Evolutionary conservation across 1,140 invertebrate genomes (phyloP), one percentile per base, ranked within the genome.

Genomic region (Musca domestica): DNA sequence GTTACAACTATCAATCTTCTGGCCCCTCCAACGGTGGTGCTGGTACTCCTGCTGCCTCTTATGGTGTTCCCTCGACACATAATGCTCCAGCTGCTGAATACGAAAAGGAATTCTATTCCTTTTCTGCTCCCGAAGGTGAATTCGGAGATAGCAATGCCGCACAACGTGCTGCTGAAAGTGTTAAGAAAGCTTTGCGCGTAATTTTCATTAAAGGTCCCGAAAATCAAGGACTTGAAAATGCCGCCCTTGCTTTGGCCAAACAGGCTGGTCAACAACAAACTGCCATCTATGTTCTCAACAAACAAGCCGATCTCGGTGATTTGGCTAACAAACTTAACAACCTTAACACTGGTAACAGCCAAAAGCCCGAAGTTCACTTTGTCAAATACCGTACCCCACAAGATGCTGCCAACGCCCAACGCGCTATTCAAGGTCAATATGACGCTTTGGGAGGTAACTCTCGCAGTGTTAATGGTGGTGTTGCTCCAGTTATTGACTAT

Each of bases 1-100:
- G 77, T 66, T 80, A 80, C 71, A 80, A 80, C 71, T 80, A 80
- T 52, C 74, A 77, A 70, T 77, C 77, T n/a, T 75, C 75, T 5
- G 71, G 51, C 27, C 77, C 77, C 66, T 79, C 75, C 64, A 51
- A 58, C 66, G 71, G 73, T 41, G 23, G 66, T n/a, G 66, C 51
- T 20, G 41, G 22, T 20, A 9, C 19, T 6, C 25, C 25, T 30
- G 66, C 52, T 46, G 22, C 20, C 10, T 54, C 66, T 61, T 25
- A 56, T 22, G 56, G 48, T 7, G 56, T 22, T 19, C 41, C 51
- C 30, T 64, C n/a, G n/a, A n/a, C 61, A 41, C 41, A 64, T 19
- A 19, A 17, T 25, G 30, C 52, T 6, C 34, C 20, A 25, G 48
- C 46, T 48, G 64, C 27, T 22, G 67, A 67, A 63, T 63, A 46